Conservation (phyloP, 2,113 vertebrate species). For the Gadus macrocephalus region DNA sequence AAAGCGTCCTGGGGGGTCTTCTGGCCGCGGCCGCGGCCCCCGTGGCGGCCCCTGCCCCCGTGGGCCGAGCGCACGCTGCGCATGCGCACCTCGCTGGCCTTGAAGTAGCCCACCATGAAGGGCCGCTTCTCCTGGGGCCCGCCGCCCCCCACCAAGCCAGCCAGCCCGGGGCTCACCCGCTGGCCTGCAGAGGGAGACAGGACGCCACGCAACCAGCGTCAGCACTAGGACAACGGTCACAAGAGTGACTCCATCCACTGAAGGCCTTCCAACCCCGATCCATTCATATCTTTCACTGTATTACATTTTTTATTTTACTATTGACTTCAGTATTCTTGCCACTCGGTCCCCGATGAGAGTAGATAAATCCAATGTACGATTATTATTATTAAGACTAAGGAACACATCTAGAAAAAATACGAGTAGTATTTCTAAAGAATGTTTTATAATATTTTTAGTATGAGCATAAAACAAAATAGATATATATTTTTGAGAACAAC, state of each 20-base stretch:
- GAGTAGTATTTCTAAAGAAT: too few relatives aligned
- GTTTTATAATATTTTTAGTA: too few relatives aligned
- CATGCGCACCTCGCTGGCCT: constrained; percentile 86
- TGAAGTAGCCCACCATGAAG: constrained; percentile 95
- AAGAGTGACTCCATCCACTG: too few relatives aligned
- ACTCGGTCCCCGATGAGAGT: not conserved
- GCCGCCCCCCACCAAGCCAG: constrained; percentile 78
- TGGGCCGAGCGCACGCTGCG: constrained; percentile 84
- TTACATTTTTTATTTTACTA: not conserved
- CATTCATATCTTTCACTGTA: too few relatives aligned
- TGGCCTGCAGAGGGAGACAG: constrained; percentile 73
- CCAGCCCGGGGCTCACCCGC: constrained; percentile 80
- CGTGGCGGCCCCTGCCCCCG: constrained; percentile 81
- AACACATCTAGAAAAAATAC: too few relatives aligned
- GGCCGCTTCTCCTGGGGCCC: constrained; percentile 91
- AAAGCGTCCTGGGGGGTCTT: constrained; percentile 84
- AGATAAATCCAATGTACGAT: too few relatives aligned
- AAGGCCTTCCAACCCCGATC: too few relatives aligned
- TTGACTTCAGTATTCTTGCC: too few relatives aligned
- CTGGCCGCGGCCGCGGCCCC: constrained; percentile 81
- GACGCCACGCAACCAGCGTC: not conserved
- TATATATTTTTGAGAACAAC: too few relatives aligned
- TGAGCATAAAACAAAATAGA: too few relatives aligned
- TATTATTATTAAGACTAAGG: too few relatives aligned
- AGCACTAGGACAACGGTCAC: too few relatives aligned